phyloP scores from a whole-genome alignment of 2,113 vertebrate species.

The Edolisoma coerulescens region DNA sequence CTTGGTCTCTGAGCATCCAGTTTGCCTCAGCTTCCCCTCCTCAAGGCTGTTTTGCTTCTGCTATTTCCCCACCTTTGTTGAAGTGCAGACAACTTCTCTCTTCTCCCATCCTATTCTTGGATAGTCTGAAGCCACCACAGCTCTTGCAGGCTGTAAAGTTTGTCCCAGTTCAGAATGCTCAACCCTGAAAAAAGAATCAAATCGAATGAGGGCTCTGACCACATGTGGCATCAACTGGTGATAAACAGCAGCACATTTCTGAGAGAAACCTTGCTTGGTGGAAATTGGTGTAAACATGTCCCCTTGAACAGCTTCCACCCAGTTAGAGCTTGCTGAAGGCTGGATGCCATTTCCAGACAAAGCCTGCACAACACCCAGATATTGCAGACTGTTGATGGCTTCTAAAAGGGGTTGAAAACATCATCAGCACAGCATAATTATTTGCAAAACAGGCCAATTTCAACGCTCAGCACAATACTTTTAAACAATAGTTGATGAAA shows the following conservation, averaged over 20 bases:
- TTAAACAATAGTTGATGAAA: constrained; percentile 47
- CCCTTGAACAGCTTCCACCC: background rate
- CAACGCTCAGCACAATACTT: background rate
- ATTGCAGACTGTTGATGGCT: constrained; percentile 13
- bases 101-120: background rate
- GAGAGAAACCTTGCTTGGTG: background rate
- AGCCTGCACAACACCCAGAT: background rate
- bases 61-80: background rate
- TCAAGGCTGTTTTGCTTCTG: background rate
- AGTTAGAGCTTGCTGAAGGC: background rate
- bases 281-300: background rate
- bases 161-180: rapidly evolving
- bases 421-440: background rate
- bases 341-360: background rate
- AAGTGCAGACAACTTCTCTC: background rate
- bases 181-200: background rate
- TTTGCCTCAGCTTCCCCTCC: background rate
- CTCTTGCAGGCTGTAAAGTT: background rate
- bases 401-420: constrained; percentile 27
- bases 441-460: background rate
- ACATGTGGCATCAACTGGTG: background rate
- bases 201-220: background rate
- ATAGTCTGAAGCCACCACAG: background rate
- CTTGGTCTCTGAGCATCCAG: background rate
- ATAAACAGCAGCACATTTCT: background rate